A percentile compares a stretch with the other conserved stretches of the same genome.
Evolutionary conservation across 92 coral and sea anemone genomes (phyloP).

Genomic region (Porites cylindrica): DNA sequence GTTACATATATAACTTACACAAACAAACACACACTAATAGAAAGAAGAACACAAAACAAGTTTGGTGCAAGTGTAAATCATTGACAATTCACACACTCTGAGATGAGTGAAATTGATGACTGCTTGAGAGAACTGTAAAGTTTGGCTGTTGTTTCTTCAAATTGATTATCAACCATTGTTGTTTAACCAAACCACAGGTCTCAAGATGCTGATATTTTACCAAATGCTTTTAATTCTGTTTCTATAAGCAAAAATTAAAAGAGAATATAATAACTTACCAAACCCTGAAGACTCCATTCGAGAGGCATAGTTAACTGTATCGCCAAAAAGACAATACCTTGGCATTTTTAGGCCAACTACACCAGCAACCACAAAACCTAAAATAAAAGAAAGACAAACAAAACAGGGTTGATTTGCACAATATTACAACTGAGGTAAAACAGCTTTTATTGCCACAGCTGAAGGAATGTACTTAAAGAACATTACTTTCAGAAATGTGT

Average conservation of each 20-base stretch:
- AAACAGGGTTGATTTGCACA: not conserved
- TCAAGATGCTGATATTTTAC: no score
- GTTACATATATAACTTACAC: no score
- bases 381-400: not conserved
- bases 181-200: not conserved
- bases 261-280: not conserved
- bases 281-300: constrained; percentile 44
- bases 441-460: not conserved
- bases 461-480: not conserved
- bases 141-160: no score
- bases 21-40: no score
- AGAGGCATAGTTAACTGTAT: constrained; percentile 50
- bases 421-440: no score
- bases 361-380: constrained; percentile 46
- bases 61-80: no score
- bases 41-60: no score
- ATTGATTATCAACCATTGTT: no score
- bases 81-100: no score
- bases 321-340: constrained; percentile 37
- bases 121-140: no score
- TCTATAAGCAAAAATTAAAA: not conserved
- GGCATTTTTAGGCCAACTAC: constrained; percentile 49
- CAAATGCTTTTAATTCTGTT: not conserved
- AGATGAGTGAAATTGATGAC: no score
- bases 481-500: no score